phyloP scores from a whole-genome alignment of 2,888 invertebrate genomes.

The Sarcophaga subvicina region DNA sequence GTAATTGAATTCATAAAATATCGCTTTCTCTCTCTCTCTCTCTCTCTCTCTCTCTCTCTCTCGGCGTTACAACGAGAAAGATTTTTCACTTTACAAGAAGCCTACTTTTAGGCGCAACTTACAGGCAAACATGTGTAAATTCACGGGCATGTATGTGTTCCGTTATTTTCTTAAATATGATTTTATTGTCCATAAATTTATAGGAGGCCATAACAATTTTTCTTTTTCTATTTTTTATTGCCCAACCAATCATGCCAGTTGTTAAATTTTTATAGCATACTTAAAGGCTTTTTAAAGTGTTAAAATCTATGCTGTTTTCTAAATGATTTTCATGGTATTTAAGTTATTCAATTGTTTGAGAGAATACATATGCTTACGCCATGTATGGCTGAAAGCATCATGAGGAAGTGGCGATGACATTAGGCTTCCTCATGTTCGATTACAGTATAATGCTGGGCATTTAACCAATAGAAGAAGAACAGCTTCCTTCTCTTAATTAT shows the following conservation, averaged over 20 bases:
- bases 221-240: too few species aligned
- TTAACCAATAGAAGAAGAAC: too few species aligned
- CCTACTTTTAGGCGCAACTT: neutral
- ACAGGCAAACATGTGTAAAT: neutral
- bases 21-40: neutral
- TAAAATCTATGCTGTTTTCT: neutral
- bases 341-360: neutral
- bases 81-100: neutral
- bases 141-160: neutral
- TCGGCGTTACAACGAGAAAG: neutral
- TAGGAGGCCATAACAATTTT: neutral
- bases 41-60: neutral
- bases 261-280: neutral
- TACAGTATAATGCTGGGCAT: too few species aligned
- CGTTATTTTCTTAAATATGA: slow-evolving; percentile 18
- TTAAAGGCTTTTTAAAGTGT: neutral
- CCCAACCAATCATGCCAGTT: neutral
- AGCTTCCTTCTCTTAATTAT: too few species aligned
- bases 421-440: too few species aligned
- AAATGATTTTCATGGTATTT: neutral
- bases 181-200: slow-evolving; percentile 35
- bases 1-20: slow-evolving; percentile 14
- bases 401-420: too few species aligned
- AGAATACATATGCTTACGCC: too few species aligned
- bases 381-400: too few species aligned